These are phyloP conservation scores for Drosophila putrida DNA, from an alignment of 2,888 invertebrate species.

Conservation along the genomic window DNA sequence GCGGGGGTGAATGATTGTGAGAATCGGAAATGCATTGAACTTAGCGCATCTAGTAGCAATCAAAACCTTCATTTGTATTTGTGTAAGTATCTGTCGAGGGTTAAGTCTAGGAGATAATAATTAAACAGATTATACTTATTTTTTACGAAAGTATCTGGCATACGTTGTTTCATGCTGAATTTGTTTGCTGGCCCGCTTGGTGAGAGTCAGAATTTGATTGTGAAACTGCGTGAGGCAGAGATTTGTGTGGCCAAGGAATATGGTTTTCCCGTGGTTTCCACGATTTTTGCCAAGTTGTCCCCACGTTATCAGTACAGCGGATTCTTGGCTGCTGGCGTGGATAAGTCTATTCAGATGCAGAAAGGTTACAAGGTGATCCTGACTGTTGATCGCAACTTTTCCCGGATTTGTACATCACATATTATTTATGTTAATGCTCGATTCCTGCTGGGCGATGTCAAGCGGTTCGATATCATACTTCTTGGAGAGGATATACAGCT, in stretches of 20 bases:
- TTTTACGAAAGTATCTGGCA: constrained; percentile 55
- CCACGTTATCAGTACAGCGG: constrained; percentile 81
- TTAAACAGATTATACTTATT: neutral
- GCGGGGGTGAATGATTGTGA: constrained; percentile 50
- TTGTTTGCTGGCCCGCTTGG: constrained; percentile 71
- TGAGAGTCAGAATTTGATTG: constrained; percentile 70
- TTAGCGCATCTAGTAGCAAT: constrained; percentile 37
- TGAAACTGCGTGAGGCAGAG: constrained; percentile 74
- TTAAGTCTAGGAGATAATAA: neutral
- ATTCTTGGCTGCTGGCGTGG: constrained; percentile 26
- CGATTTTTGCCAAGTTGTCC: constrained; percentile 73
- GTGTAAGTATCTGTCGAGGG: constrained; percentile 49
- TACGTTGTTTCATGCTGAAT: constrained; percentile 78
- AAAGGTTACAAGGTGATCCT: constrained; percentile 49
- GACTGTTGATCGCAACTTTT: constrained; percentile 69
- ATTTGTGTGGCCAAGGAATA: constrained; percentile 65
- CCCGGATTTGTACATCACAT: constrained; percentile 39
- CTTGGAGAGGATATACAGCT: constrained; percentile 78
- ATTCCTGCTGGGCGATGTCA: constrained; percentile 70
- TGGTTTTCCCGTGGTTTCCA: constrained; percentile 74
- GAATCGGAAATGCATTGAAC: constrained; percentile 74
- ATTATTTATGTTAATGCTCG: constrained; percentile 79
- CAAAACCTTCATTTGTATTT: constrained; percentile 51
- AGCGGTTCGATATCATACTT: constrained; percentile 74
- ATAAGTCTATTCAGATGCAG: constrained; percentile 24